Conservation (phyloP, 2,797 vertebrate genomes). For the Craterocephalus amniculus region DNA sequence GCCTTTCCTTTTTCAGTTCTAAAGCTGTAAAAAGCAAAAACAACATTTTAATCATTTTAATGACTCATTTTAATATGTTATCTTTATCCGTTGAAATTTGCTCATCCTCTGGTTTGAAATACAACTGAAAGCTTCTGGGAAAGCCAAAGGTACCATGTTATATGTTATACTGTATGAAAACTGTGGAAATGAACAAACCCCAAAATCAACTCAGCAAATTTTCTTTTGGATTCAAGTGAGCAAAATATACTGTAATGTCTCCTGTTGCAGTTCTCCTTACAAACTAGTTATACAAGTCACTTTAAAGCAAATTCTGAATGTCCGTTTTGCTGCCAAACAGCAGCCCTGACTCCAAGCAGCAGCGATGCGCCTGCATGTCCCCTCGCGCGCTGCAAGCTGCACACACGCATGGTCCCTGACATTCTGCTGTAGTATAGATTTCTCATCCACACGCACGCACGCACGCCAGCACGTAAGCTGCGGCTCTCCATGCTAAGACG, state of each 20-base stretch:
- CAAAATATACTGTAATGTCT: constrained; percentile 1
- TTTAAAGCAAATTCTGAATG: constrained; percentile 27
- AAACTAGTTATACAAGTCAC: constrained; percentile 44
- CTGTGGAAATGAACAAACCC: constrained; percentile 10
- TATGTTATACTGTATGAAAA: constrained; percentile 43
- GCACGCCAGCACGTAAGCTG: constrained; percentile 13
- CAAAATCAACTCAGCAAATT: background rate
- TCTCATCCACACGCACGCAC: constrained; percentile 30
- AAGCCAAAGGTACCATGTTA: no score
- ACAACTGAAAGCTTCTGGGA: constrained; percentile 26
- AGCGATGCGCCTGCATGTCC: constrained; percentile 27
- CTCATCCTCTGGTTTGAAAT: background rate
- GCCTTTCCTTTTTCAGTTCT: background rate
- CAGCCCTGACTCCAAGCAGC: constrained; percentile 23
- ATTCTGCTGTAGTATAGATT: constrained; percentile 43
- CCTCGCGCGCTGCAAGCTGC: constrained; percentile 43
- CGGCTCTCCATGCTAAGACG: constrained; percentile 56
- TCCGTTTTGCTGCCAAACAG: constrained; percentile 18
- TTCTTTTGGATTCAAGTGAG: background rate
- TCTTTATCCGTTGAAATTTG: background rate
- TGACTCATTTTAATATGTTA: no score
- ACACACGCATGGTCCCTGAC: constrained; percentile 53
- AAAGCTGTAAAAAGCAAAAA: background rate
- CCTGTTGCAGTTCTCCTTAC: constrained; percentile 15
- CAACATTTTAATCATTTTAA: background rate